Conservation (phyloP, 2,888 invertebrate genomes). For the Yponomeuta sedellus region DNA sequence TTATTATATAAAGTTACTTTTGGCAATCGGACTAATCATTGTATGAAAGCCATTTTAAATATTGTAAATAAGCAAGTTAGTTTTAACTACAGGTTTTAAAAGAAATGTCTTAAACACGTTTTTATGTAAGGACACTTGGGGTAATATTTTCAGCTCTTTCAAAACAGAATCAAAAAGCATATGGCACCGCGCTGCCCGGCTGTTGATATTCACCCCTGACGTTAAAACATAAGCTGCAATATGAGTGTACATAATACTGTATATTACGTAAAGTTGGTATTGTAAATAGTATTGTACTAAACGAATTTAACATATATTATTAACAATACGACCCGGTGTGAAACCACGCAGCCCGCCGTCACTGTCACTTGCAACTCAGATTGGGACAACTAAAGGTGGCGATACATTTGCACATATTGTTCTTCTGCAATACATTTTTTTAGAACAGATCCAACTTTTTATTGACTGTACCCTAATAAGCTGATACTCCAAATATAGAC, state of each 20-base stretch:
- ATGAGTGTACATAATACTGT: conserved; percentile 45
- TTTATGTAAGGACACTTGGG: too few species aligned
- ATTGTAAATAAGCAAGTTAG: conserved; percentile 15
- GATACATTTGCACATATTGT: too few species aligned
- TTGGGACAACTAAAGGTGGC: too few species aligned
- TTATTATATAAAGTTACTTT: neutral
- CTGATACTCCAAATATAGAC: too few species aligned
- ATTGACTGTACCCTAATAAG: too few species aligned
- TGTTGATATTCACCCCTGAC: conserved; percentile 9
- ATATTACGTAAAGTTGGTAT: conserved; percentile 47
- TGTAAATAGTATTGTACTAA: conserved; percentile 67
- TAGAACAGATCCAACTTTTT: too few species aligned
- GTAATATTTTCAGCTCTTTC: too few species aligned
- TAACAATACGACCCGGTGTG: conserved; percentile 42
- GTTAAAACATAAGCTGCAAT: conserved; percentile 37
- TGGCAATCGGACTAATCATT: too few species aligned
- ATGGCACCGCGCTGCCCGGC: too few species aligned
- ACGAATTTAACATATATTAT: conserved; percentile 63
- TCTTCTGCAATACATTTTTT: too few species aligned
- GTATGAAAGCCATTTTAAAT: conserved; percentile 6
- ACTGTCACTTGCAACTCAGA: neutral
- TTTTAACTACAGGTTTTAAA: conserved; percentile 11
- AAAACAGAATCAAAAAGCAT: too few species aligned
- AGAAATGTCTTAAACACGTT: neutral
- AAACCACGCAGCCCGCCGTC: conserved; percentile 34